Evolutionary conservation across 2,113 vertebrate genomes (phyloP).

Genomic region (Macaca nemestrina): DNA sequence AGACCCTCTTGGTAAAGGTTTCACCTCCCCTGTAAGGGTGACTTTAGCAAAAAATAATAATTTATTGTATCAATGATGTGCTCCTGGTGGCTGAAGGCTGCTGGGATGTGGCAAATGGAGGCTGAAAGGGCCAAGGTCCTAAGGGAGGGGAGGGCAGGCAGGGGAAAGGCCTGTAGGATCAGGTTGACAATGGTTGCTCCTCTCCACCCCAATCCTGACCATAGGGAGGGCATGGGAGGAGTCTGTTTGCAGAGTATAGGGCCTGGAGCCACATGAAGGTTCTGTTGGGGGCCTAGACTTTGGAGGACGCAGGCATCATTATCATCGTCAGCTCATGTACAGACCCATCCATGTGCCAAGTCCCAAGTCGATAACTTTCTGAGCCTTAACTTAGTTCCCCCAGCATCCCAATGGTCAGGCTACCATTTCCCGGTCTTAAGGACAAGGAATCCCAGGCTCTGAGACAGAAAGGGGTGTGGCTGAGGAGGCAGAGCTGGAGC

Average conservation of each 20-base stretch:
- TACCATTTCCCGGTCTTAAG: background rate
- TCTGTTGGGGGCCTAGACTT: background rate
- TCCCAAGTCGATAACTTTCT: background rate
- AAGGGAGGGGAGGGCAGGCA: too few relatives aligned
- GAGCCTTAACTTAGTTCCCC: background rate
- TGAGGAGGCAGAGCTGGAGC: accelerated
- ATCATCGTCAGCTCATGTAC: accelerated
- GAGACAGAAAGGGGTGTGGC: background rate
- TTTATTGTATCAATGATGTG: background rate
- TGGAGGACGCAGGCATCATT: accelerated
- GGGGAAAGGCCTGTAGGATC: background rate
- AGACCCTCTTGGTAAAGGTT: background rate
- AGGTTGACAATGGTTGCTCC: background rate
- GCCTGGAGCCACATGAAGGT: background rate
- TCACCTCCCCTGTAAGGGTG: background rate
- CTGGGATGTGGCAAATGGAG: background rate
- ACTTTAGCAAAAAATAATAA: background rate
- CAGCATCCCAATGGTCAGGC: accelerated
- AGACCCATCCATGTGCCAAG: accelerated
- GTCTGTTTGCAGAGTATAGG: too few relatives aligned
- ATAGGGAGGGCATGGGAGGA: background rate
- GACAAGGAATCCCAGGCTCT: background rate
- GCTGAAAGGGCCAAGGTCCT: too few relatives aligned
- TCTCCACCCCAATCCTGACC: background rate
- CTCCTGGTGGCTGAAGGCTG: too few relatives aligned